phyloP scores from a whole-genome alignment of 2,797 vertebrate species.

The Darevskia mixta region DNA sequence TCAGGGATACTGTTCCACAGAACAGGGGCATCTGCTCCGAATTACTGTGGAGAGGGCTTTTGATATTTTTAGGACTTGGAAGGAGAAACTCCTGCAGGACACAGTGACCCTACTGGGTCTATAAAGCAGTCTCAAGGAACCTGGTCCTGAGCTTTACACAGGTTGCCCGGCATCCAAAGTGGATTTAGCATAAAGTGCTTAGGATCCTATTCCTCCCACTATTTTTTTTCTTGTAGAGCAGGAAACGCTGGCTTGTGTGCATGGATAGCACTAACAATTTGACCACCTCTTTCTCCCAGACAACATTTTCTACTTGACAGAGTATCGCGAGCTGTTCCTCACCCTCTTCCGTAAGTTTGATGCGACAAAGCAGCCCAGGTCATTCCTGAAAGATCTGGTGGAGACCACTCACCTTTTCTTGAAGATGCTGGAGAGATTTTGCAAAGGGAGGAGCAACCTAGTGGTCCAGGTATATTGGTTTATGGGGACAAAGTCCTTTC shows the following conservation, averaged over 20 bases:
- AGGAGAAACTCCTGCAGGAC: no score
- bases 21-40: no score
- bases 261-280: neutral
- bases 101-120: no score
- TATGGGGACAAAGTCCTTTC: neutral
- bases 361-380: constrained; percentile 88
- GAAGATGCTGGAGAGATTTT: constrained; percentile 94
- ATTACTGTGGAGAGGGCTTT: no score
- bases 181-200: neutral
- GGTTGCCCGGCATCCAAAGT: neutral
- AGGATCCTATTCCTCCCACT: neutral
- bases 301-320: constrained; percentile 98
- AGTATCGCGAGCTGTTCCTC: constrained; percentile 95
- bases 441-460: constrained; percentile 84
- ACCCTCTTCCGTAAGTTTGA: constrained; percentile 93
- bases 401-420: constrained; percentile 96
- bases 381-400: constrained; percentile 92
- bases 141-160: no score
- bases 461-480: constrained; percentile 87
- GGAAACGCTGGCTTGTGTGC: neutral
- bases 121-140: no score
- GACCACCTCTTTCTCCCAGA: constrained; percentile 71
- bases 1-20: no score
- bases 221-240: neutral
- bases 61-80: no score